Conservation (phyloP, 2,797 vertebrate species). For the Taenioides sp. region DNA sequence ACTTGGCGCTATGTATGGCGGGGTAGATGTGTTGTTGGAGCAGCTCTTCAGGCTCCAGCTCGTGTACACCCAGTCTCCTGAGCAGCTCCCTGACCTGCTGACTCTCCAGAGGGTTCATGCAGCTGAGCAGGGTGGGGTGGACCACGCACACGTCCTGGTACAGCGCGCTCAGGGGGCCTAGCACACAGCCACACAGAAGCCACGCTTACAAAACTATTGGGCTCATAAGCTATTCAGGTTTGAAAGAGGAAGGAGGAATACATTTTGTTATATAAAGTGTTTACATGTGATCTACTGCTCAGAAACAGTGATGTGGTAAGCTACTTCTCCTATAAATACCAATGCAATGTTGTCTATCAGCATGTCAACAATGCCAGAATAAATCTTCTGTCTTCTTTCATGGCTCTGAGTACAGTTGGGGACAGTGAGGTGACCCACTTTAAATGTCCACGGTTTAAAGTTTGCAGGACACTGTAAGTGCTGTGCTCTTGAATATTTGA, state of each 20-base stretch:
- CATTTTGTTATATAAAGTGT: too few species aligned
- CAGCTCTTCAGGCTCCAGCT: constrained; percentile 78
- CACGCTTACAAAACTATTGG: neutral
- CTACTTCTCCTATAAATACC: too few species aligned
- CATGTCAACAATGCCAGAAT: too few species aligned
- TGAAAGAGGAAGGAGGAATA: too few species aligned
- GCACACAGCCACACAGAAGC: neutral
- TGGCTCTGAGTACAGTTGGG: too few species aligned
- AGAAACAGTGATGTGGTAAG: too few species aligned
- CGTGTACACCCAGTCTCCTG: constrained; percentile 73
- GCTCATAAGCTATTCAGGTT: too few species aligned
- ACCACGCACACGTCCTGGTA: constrained; percentile 77
- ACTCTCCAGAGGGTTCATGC: constrained; percentile 75
- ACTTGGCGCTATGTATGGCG: constrained; percentile 61
- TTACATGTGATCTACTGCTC: too few species aligned
- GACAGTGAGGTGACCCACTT: constrained; percentile 47
- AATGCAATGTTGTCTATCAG: too few species aligned
- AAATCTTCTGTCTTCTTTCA: too few species aligned
- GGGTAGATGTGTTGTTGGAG: constrained; percentile 81
- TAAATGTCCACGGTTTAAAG: constrained; percentile 22
- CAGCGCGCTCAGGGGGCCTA: constrained; percentile 68
- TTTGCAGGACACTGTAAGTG: constrained; percentile 23
- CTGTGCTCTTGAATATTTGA: constrained; percentile 67
- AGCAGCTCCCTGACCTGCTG: constrained; percentile 81
- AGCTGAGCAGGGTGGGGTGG: constrained; percentile 71